Evolutionary conservation across 2,113 vertebrate genomes (phyloP).

Genomic region (Silurus asotus): DNA sequence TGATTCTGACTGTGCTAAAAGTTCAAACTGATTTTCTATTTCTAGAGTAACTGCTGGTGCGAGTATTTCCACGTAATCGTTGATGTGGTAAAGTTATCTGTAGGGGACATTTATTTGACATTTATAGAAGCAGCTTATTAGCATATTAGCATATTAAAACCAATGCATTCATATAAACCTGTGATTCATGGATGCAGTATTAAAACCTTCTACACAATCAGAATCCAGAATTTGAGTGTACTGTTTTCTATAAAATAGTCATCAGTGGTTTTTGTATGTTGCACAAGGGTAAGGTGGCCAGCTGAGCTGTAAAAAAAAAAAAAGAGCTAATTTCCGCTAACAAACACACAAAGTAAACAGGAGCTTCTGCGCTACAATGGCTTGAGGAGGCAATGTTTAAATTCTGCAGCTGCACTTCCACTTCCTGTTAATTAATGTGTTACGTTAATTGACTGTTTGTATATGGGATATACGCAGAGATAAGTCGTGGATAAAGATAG

Average conservation of each 20-base stretch:
- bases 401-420: constrained; percentile 3
- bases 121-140: no score
- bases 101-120: no score
- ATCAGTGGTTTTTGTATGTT: background rate
- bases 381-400: constrained; percentile 26
- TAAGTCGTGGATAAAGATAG: background rate
- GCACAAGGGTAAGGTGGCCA: background rate
- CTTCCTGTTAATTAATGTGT: background rate
- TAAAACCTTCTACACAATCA: background rate
- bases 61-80: no score
- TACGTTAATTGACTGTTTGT: constrained; percentile 15
- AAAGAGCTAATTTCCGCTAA: constrained; percentile 32
- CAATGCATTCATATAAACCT: background rate
- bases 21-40: background rate
- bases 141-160: no score
- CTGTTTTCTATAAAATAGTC: background rate
- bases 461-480: background rate
- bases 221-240: background rate
- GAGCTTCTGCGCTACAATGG: constrained; percentile 23
- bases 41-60: background rate
- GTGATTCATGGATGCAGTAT: background rate
- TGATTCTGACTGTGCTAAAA: background rate
- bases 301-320: background rate
- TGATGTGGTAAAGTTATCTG: no score
- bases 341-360: constrained; percentile 47